Percentiles rank a stretch among this genome's conserved stretches.
phyloP scores from a whole-genome alignment of 1,140 invertebrate genomes.

The Drosophila gunungcola region DNA sequence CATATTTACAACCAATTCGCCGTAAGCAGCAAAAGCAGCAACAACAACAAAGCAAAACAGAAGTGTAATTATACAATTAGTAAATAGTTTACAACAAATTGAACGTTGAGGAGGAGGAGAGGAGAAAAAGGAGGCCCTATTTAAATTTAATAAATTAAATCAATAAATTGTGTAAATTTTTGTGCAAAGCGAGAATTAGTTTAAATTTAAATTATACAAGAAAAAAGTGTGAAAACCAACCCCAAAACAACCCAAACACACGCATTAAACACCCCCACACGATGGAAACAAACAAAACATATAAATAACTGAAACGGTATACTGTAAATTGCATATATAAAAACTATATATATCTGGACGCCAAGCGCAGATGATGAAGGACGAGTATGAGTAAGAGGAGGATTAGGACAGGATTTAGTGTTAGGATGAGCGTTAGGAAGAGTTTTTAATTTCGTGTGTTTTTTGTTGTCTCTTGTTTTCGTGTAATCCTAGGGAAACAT shows the following conservation, averaged over 20 bases:
- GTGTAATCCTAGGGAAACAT: slow-evolving; percentile 46
- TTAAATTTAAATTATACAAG: slow-evolving; percentile 76
- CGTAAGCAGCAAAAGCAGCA: slow-evolving; percentile 42
- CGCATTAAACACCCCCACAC: slow-evolving; percentile 26
- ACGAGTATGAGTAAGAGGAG: slow-evolving; percentile 6
- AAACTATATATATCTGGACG: slow-evolving; percentile 71
- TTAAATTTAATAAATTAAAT: slow-evolving; percentile 76
- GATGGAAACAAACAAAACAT: slow-evolving; percentile 46
- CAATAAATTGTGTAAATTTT: slow-evolving; percentile 82
- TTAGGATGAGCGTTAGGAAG: slow-evolving; percentile 64
- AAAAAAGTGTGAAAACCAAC: slow-evolving; percentile 36
- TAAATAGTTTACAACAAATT: slow-evolving; percentile 61
- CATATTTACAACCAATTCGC: slow-evolving; percentile 78
- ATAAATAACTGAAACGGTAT: slow-evolving; percentile 67
- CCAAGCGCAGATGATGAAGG: slow-evolving; percentile 70
- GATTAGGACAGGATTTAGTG: slow-evolving; percentile 46
- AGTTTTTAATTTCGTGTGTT: slow-evolving; percentile 52
- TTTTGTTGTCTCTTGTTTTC: slow-evolving; percentile 49
- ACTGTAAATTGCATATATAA: slow-evolving; percentile 71
- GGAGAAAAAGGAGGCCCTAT: slow-evolving; percentile 33
- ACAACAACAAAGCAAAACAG: slow-evolving; percentile 38
- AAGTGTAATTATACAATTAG: slow-evolving; percentile 72
- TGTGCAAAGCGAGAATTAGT: slow-evolving; percentile 77
- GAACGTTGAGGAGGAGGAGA: slow-evolving; percentile 14
- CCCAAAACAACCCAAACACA: slow-evolving; percentile 31